phyloP scores from a whole-genome alignment of 2,797 vertebrate genomes.

The Clarias fuscus region DNA sequence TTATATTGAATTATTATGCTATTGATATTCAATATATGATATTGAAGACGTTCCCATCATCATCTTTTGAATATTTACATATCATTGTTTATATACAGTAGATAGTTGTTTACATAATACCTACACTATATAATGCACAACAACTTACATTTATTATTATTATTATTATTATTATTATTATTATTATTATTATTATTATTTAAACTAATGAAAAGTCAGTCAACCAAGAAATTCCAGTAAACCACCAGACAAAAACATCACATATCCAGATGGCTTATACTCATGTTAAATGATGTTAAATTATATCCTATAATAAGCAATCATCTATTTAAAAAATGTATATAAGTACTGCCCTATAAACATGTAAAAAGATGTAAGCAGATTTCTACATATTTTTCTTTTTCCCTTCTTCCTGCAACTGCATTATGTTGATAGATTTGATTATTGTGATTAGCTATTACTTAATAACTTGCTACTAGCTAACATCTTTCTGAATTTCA shows the following conservation, averaged over 20 bases:
- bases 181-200: not conserved
- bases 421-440: not conserved
- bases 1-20: conserved; percentile 34
- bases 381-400: not conserved
- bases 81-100: not conserved
- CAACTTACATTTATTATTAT: not conserved
- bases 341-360: not conserved
- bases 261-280: not conserved
- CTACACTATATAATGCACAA: not conserved
- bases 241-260: not conserved
- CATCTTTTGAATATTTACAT: no score
- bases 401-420: not conserved
- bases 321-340: not conserved
- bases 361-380: not conserved
- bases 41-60: no score
- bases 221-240: not conserved
- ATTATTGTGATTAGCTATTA: not conserved
- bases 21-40: not conserved
- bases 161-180: not conserved
- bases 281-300: not conserved
- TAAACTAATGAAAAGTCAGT: not conserved
- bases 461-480: not conserved
- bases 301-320: not conserved
- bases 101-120: not conserved
- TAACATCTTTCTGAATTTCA: not conserved